Conservation (phyloP, 2,888 invertebrate genomes). For the Pycnomerus fuliginosus region DNA sequence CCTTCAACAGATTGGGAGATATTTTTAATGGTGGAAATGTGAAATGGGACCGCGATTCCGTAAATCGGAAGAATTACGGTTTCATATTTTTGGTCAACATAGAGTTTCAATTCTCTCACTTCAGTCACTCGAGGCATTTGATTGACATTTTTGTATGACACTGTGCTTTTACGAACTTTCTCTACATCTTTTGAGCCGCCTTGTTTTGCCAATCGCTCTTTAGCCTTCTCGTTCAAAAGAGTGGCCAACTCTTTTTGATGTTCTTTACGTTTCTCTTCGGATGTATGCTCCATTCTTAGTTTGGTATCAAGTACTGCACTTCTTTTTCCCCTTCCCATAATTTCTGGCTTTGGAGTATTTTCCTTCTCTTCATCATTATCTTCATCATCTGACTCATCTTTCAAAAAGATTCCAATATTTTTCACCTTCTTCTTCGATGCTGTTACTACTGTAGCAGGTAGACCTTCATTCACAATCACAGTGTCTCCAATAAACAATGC, state of each 20-base stretch:
- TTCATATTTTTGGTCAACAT: constrained; percentile 96
- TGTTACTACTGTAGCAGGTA: constrained; percentile 83
- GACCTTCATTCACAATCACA: constrained; percentile 85
- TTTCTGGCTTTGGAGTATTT: constrained; percentile 64
- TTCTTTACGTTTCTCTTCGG: constrained; percentile 95
- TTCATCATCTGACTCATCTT: constrained; percentile 80
- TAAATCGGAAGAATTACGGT: constrained; percentile 97
- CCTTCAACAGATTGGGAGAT: constrained; percentile 98
- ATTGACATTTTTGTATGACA: constrained; percentile 89
- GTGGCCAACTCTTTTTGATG: constrained; percentile 95
- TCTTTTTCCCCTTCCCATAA: constrained; percentile 76
- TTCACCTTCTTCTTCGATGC: constrained; percentile 93
- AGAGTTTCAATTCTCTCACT: constrained; percentile 89
- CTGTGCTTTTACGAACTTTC: constrained; percentile 89
- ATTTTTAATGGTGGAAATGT: constrained; percentile 98
- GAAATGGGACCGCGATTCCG: constrained; percentile 95
- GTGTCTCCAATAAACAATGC: constrained; percentile 97
- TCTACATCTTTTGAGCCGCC: constrained; percentile 82
- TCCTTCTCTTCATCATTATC: constrained; percentile 78
- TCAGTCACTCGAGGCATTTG: constrained; percentile 94
- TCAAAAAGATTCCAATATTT: constrained; percentile 92
- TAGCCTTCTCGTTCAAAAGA: constrained; percentile 88
- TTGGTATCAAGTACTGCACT: constrained; percentile 93
- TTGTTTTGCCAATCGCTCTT: constrained; percentile 87
- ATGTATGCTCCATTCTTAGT: constrained; percentile 88